These are phyloP conservation scores for Gavia stellata DNA, from an alignment of 2,113 vertebrate species.

Conservation along the genomic window DNA sequence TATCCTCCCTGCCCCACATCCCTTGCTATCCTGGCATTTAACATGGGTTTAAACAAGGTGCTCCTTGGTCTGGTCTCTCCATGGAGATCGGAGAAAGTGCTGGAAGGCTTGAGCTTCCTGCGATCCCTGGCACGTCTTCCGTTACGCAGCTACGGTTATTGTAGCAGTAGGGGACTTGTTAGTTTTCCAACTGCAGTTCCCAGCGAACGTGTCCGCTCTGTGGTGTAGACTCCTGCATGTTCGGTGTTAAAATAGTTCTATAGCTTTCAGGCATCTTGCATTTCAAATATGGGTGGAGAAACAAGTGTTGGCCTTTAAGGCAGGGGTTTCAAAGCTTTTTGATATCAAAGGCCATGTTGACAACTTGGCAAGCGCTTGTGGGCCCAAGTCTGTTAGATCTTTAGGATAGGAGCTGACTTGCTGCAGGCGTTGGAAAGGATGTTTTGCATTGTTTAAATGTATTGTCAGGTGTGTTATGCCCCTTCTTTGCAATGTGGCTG, in stretches of 20 bases:
- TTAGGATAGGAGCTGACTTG: constrained; percentile 35
- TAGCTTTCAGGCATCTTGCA: constrained; percentile 57
- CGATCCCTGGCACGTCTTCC: constrained; percentile 58
- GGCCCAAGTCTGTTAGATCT: not conserved
- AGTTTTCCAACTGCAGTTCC: constrained; percentile 60
- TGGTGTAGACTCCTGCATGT: constrained; percentile 16
- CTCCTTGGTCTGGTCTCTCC: constrained; percentile 4
- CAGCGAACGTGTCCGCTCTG: constrained; percentile 20
- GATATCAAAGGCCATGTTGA: constrained; percentile 57
- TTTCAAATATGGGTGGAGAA: constrained; percentile 58
- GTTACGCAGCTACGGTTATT: constrained; percentile 49
- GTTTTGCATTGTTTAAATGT: constrained; percentile 33
- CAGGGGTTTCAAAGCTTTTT: constrained; percentile 43
- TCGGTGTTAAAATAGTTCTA: constrained; percentile 55
- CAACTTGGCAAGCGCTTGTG: constrained; percentile 30
- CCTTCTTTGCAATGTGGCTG: not conserved
- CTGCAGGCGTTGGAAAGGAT: not conserved
- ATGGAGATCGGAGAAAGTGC: constrained; percentile 33
- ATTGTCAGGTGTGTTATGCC: not conserved
- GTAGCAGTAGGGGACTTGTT: constrained; percentile 62
- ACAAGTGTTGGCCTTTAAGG: constrained; percentile 44
- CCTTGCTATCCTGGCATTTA: not conserved
- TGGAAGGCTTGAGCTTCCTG: constrained; percentile 59
- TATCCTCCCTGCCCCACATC: not conserved
- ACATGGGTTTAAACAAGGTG: not conserved